A percentile compares a stretch with the other conserved stretches of the same genome.
Evolutionary conservation across 1,140 invertebrate species (phyloP).

Genomic region (Spodoptera frugiperda): DNA sequence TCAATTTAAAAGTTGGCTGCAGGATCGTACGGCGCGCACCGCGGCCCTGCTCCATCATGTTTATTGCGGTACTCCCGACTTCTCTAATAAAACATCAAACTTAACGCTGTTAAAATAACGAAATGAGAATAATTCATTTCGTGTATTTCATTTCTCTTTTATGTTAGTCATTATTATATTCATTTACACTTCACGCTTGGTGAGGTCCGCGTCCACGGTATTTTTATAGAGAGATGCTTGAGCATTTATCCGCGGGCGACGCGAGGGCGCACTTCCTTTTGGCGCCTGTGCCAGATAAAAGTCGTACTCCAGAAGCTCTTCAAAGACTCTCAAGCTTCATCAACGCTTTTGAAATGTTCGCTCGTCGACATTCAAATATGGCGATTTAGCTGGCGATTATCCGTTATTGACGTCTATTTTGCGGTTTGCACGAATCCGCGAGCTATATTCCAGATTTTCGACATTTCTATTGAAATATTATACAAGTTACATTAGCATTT

Average conservation of each 20-base stretch:
- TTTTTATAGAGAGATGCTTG: conserved; percentile 30
- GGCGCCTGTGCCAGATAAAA: conserved; percentile 41
- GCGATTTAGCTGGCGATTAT: conserved; percentile 24
- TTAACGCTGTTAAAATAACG: conserved; percentile 24
- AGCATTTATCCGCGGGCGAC: conserved; percentile 1
- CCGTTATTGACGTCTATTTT: conserved; percentile 36
- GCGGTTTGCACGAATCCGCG: conserved; percentile 9
- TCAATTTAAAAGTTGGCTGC: conserved; percentile 20
- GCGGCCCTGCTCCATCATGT: neutral
- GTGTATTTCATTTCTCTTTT: conserved; percentile 35
- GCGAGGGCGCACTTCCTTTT: conserved; percentile 18
- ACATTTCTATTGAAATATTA: too few species aligned
- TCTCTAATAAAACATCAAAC: conserved; percentile 8
- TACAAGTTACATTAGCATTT: too few species aligned
- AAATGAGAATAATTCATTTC: conserved; percentile 34
- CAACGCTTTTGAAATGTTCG: conserved; percentile 42
- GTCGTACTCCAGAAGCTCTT: conserved; percentile 26
- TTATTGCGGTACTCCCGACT: neutral
- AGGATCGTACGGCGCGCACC: neutral
- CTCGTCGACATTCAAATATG: conserved; percentile 38
- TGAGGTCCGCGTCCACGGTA: conserved; percentile 1
- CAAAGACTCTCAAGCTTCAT: conserved; percentile 39
- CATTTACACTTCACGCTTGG: conserved; percentile 20
- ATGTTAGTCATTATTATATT: conserved; percentile 41
- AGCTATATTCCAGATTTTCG: neutral